These are phyloP conservation scores for Temnothorax curvispinosus DNA, from an alignment of 1,140 invertebrate genomes.

Conservation along the genomic window DNA sequence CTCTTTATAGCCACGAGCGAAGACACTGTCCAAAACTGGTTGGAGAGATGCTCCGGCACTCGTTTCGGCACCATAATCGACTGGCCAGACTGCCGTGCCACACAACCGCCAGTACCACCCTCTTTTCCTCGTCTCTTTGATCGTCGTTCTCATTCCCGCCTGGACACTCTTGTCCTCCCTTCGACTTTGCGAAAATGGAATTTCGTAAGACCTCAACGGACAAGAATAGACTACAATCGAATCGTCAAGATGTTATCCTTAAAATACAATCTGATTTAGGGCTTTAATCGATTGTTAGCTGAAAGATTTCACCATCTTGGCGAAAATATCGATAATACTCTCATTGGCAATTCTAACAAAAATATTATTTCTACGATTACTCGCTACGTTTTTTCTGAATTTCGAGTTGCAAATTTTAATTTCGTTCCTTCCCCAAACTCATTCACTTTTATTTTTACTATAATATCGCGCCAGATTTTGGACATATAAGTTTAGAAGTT, in stretches of 20 bases:
- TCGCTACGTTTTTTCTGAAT: background rate
- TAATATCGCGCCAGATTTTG: background rate
- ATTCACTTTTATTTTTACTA: background rate
- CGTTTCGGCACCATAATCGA: constrained; percentile 75
- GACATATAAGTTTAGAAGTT: constrained; percentile 5
- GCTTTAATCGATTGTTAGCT: background rate
- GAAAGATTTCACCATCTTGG: background rate
- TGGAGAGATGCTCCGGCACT: constrained; percentile 68
- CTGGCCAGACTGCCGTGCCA: constrained; percentile 68
- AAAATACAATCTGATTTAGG: background rate
- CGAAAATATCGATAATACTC: background rate
- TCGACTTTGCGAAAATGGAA: constrained; percentile 47
- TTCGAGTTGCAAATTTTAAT: background rate
- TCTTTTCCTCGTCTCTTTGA: constrained; percentile 35
- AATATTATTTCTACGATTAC: background rate
- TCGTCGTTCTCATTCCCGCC: constrained; percentile 53
- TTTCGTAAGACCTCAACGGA: constrained; percentile 16
- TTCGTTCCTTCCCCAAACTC: background rate
- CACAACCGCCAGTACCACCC: constrained; percentile 45
- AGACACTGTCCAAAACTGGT: constrained; percentile 73
- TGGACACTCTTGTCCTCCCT: constrained; percentile 52
- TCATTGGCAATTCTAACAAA: background rate
- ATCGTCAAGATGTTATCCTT: background rate
- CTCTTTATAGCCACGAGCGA: constrained; percentile 60
- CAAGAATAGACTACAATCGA: background rate